Evolutionary conservation across 2,888 invertebrate genomes (phyloP).

Genomic region (Agonopterix subpropinquella): DNA sequence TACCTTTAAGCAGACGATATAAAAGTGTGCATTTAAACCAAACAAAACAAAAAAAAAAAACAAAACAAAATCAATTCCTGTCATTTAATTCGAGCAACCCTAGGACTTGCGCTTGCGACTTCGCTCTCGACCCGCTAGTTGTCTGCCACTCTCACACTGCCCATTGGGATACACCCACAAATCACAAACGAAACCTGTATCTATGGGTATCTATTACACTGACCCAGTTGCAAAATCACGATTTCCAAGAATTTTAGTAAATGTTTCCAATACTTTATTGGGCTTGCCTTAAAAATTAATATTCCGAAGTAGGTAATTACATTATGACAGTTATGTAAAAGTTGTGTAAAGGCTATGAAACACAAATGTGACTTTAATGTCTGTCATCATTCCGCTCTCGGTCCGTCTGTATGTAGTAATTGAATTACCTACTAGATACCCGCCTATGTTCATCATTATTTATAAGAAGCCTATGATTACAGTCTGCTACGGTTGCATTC

Average conservation of each 20-base stretch:
- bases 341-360: conserved; percentile 4
- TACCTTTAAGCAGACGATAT: no score
- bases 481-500: not conserved
- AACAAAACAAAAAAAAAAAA: no score
- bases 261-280: conserved; percentile 5
- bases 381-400: not conserved
- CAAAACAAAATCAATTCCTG: no score
- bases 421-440: not conserved
- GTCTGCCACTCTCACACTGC: conserved; percentile 49
- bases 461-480: not conserved
- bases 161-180: conserved; percentile 69
- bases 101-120: conserved; percentile 9
- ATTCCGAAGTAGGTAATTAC: conserved; percentile 1
- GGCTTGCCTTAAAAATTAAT: conserved; percentile 5
- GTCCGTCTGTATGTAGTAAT: not conserved
- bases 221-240: conserved; percentile 55
- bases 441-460: not conserved
- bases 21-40: no score
- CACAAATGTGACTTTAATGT: conserved; percentile 1
- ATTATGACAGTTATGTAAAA: conserved; percentile 6
- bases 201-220: conserved; percentile 42
- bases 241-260: conserved; percentile 16
- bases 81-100: conserved; percentile 11
- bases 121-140: conserved; percentile 15
- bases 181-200: conserved; percentile 49